A percentile compares a stretch with the other conserved stretches of the same genome.
Conservation (phyloP, 2,113 vertebrate species). For the Triplophysa dalaica region DNA sequence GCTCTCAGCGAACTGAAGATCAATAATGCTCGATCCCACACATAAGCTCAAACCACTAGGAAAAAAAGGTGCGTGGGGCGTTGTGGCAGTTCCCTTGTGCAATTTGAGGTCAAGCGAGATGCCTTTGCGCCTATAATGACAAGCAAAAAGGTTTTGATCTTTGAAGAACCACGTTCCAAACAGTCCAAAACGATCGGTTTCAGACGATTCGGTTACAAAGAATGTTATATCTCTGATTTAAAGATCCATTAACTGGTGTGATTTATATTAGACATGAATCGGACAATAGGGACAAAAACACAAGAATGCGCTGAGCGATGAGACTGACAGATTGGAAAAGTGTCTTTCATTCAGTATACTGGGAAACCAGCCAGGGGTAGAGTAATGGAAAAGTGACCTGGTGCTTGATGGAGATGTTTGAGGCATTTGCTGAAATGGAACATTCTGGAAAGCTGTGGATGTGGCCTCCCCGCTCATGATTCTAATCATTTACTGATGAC, state of each 20-base stretch:
- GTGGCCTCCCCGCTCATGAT: constrained; percentile 30
- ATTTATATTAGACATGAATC: constrained; percentile 35
- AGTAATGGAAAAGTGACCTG: constrained; percentile 47
- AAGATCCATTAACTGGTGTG: constrained; percentile 1
- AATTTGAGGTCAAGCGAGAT: constrained; percentile 47
- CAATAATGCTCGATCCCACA: constrained; percentile 36
- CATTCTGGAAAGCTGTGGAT: constrained; percentile 49
- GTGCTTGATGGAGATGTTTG: constrained; percentile 50
- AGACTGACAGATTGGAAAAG: constrained; percentile 45
- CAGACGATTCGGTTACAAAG: neutral
- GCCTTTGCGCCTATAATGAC: constrained; percentile 38
- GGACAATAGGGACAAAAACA: neutral
- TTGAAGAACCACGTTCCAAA: constrained; percentile 42
- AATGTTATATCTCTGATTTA: constrained; percentile 6
- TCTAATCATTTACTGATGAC: constrained; percentile 59
- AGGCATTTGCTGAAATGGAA: constrained; percentile 50
- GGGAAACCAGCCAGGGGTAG: constrained; percentile 50
- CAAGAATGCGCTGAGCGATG: constrained; percentile 1
- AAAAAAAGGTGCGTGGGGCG: constrained; percentile 8
- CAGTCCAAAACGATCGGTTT: constrained; percentile 23
- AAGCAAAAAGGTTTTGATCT: constrained; percentile 32
- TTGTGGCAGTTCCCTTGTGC: constrained; percentile 10
- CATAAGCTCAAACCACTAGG: constrained; percentile 40
- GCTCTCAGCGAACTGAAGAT: neutral
- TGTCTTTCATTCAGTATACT: constrained; percentile 39